Evolutionary conservation across 2,113 vertebrate genomes (phyloP), one percentile per base, ranked within the genome.

Genomic region (Lontra canadensis): DNA sequence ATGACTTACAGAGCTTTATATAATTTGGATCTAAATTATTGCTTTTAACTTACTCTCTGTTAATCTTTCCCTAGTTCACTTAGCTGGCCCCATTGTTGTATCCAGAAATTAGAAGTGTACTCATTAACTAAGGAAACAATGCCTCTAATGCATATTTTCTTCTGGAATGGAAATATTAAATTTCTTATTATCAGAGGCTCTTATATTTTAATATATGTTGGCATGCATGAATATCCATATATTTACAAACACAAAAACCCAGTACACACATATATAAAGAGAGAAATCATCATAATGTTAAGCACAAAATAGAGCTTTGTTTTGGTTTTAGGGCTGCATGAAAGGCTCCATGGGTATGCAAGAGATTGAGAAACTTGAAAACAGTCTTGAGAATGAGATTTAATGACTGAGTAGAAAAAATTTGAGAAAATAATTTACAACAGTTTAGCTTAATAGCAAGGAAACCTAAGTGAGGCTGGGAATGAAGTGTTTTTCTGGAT

Each of bases 81-180:
- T 88, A 34, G 0, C 10, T n/a, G 1, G 12, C 26, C 3, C 25
- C 34, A 61, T 26, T n/a, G 0, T 13, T 89, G 0, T 42, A 4
- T 78, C 21, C 67, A 15, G 2, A 94, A 94, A 23, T 34, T 87
- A 73, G 25, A 95, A 96, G 67, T 7, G 3, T 12, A 42, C 18
- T 69, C 25, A 49, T 84, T 82, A 78, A 79, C 79, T 55, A 20
- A 34, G 7, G 34, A 83, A 95, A 55, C 1, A 76, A 21, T 67
- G 13, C 17, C 57, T 15, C 29, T 55, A 69, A 47, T 26, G 10
- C 1, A 47, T 36, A 23, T 7, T 18, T 63, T 78, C 13, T n/a
- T 71, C 17, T 29, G 49, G 9, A 65, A 29, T 80, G 7, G 80
- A 61, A 92, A 67, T 49, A 93, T 42, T 44, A 82, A 89, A 14